phyloP scores from a whole-genome alignment of 2,113 vertebrate genomes.

The Pachycephala philippinensis region DNA sequence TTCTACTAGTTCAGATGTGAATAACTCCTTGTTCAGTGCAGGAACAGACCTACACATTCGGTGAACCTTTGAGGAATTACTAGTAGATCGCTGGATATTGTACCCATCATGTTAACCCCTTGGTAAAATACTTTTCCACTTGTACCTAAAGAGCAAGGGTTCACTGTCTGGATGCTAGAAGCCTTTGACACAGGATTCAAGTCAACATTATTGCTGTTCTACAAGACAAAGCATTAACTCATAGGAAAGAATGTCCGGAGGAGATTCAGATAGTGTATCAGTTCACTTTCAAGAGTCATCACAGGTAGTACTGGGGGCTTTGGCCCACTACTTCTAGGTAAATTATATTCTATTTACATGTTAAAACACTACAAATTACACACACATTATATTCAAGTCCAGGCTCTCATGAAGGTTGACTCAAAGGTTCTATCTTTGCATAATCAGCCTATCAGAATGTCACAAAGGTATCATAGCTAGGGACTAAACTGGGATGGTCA shows the following conservation, averaged over 20 bases:
- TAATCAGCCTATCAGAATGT: background rate
- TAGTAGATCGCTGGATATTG: background rate
- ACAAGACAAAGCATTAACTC: background rate
- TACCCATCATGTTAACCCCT: background rate
- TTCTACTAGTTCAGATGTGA: slow-evolving; percentile 4
- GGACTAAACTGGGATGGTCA: background rate
- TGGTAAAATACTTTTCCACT: background rate
- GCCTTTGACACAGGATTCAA: background rate
- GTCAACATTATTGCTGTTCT: slow-evolving; percentile 1
- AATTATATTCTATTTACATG: background rate
- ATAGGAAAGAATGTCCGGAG: background rate
- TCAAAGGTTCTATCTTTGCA: background rate
- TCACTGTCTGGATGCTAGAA: background rate
- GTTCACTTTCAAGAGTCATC: background rate
- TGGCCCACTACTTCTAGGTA: background rate
- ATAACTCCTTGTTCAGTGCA: background rate
- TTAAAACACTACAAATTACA: background rate
- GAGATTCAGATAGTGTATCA: background rate
- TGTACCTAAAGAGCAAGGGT: background rate
- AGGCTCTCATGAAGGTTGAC: background rate
- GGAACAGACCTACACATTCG: background rate
- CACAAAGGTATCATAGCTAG: background rate
- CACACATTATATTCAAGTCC: background rate
- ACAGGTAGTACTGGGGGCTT: background rate
- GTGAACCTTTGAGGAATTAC: background rate